Conservation (phyloP, 2,888 invertebrate species). For the Drosophila phalerata region DNA sequence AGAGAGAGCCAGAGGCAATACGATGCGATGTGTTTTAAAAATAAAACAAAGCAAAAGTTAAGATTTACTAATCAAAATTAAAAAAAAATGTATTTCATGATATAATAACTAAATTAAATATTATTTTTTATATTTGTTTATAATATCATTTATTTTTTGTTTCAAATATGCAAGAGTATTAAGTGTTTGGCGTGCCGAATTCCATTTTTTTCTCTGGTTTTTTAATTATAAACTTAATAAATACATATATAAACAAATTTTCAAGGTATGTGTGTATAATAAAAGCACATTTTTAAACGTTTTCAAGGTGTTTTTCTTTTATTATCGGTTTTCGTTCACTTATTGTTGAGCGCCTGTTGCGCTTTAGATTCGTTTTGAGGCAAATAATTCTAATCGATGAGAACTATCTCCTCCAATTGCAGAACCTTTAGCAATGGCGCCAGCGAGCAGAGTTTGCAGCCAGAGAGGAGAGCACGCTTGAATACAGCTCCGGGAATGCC, state of each 20-base stretch:
- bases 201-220: neutral
- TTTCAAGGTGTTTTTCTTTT: conserved; percentile 11
- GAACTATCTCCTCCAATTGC: conserved; percentile 46
- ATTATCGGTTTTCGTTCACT: conserved; percentile 9
- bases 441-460: conserved; percentile 74
- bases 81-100: neutral
- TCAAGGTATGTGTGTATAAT: conserved; percentile 1
- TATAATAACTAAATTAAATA: too few relatives aligned
- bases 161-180: neutral
- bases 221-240: conserved; percentile 6
- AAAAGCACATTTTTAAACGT: neutral
- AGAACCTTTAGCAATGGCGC: conserved; percentile 86
- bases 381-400: conserved; percentile 33
- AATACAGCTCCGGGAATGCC: conserved; percentile 85
- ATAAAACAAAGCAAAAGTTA: conserved; percentile 4
- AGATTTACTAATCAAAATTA: neutral
- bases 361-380: conserved; percentile 50
- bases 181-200: neutral
- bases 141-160: too few relatives aligned
- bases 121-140: too few relatives aligned
- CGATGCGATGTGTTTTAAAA: conserved; percentile 24
- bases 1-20: too few relatives aligned
- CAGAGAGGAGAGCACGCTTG: conserved; percentile 83
- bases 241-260: neutral
- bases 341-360: conserved; percentile 72